Conservation (phyloP, 2,888 invertebrate genomes). For the Tachina lurida region DNA sequence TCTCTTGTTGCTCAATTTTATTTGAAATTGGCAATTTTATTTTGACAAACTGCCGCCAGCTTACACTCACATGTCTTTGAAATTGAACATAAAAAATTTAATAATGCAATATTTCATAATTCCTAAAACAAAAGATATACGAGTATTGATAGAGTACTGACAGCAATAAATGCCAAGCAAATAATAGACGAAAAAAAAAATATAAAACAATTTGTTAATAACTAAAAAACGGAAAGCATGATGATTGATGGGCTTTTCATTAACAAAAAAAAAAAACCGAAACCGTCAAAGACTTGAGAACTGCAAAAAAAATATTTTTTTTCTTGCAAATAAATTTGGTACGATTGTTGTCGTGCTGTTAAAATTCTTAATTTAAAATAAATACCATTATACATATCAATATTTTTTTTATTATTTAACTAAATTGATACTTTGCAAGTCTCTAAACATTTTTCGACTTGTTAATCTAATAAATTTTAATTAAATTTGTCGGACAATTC, state of each 20-base stretch:
- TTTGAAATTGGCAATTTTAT: not conserved
- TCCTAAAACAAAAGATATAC: slow-evolving; percentile 15
- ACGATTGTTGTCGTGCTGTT: slow-evolving; percentile 9
- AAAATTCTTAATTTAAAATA: slow-evolving; percentile 24
- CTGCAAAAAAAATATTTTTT: slow-evolving; percentile 12
- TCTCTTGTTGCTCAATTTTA: too few relatives aligned
- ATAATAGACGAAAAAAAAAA: slow-evolving; percentile 29
- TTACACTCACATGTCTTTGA: not conserved
- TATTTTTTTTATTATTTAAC: not conserved
- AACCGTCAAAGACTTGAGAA: slow-evolving; percentile 19
- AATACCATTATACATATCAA: slow-evolving; percentile 1
- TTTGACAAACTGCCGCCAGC: not conserved
- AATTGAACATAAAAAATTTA: not conserved
- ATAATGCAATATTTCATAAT: slow-evolving; percentile 59
- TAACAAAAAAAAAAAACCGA: not conserved
- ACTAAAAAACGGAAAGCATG: slow-evolving; percentile 38
- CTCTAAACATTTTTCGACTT: slow-evolving; percentile 26
- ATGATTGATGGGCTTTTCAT: slow-evolving; percentile 65
- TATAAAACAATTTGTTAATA: slow-evolving; percentile 45
- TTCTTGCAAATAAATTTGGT: slow-evolving; percentile 42
- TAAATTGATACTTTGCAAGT: slow-evolving; percentile 33
- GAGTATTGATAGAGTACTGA: slow-evolving; percentile 45
- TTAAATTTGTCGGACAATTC: slow-evolving; percentile 51
- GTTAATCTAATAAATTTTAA: slow-evolving; percentile 60
- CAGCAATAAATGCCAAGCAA: slow-evolving; percentile 40